Evolutionary conservation across 1,140 invertebrate species (phyloP).

Genomic region (Scaptodrosophila lebanonensis): DNA sequence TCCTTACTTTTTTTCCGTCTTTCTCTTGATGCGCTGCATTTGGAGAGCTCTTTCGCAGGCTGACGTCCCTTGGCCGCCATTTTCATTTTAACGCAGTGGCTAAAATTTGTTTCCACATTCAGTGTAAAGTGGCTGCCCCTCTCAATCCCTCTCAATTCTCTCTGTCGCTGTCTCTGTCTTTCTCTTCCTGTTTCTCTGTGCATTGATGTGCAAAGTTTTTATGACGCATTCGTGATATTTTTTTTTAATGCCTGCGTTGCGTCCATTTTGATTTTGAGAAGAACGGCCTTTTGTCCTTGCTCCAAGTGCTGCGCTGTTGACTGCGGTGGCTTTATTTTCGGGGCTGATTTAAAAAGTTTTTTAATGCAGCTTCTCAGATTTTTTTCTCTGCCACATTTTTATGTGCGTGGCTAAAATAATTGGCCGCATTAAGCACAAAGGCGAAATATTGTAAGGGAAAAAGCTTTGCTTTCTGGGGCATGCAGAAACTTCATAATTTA

Average conservation of each 20-base stretch:
- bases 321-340: conserved; percentile 2
- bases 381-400: too few species aligned
- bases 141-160: conserved; percentile 30
- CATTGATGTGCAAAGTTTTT: conserved; percentile 69
- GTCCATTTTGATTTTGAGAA: conserved; percentile 58
- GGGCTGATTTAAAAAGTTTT: not conserved
- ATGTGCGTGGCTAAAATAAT: too few species aligned
- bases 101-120: conserved; percentile 26
- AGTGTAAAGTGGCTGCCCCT: conserved; percentile 47
- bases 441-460: too few species aligned
- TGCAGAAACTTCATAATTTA: too few species aligned
- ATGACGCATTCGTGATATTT: conserved; percentile 68
- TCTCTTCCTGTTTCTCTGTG: conserved; percentile 18
- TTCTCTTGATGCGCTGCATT: conserved; percentile 29
- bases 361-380: too few species aligned
- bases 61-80: conserved; percentile 7
- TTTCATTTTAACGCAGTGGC: not conserved
- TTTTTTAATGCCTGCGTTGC: conserved; percentile 59
- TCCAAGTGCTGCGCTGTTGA: conserved; percentile 39
- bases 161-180: not conserved
- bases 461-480: too few species aligned
- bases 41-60: conserved; percentile 21
- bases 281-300: conserved; percentile 61
- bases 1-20: conserved; percentile 13
- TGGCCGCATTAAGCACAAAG: too few species aligned